phyloP scores from a whole-genome alignment of 1,140 invertebrate genomes.

The Dinoponera quadriceps region DNA sequence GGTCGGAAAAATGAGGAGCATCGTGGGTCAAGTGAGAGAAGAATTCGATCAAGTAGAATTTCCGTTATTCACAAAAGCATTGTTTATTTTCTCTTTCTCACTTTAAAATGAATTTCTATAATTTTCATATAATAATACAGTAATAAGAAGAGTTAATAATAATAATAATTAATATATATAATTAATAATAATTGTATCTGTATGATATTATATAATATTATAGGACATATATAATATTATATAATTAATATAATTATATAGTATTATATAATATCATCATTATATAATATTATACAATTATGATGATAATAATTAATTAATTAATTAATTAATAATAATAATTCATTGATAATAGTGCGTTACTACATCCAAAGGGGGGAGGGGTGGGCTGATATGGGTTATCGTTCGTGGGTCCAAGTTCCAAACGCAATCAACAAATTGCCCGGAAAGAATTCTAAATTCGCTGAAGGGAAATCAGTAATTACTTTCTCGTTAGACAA shows the following conservation, averaged over 20 bases:
- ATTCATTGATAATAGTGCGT: conserved; percentile 81
- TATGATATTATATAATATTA: conserved; percentile 40
- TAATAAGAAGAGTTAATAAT: conserved; percentile 83
- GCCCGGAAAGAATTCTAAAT: conserved; percentile 54
- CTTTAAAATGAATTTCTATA: conserved; percentile 84
- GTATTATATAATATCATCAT: too few species aligned
- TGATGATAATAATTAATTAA: conserved; percentile 68
- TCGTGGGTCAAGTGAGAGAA: conserved; percentile 40
- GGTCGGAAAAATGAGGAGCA: too few species aligned
- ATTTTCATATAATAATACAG: conserved; percentile 84
- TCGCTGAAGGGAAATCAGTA: conserved; percentile 48
- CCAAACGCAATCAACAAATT: conserved; percentile 74
- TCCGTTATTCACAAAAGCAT: conserved; percentile 85
- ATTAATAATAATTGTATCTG: conserved; percentile 69
- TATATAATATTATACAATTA: neutral
- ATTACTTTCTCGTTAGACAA: conserved; percentile 44
- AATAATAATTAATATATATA: conserved; percentile 76
- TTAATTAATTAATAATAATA: conserved; percentile 80
- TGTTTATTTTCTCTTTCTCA: conserved; percentile 85
- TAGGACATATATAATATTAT: conserved; percentile 46
- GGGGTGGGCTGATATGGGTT: conserved; percentile 80
- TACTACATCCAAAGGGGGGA: conserved; percentile 79
- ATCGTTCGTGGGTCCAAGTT: conserved; percentile 75
- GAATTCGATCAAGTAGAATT: conserved; percentile 64
- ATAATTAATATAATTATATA: conserved; percentile 43